Base-by-base conservation (phyloP, 2,888 invertebrate species). In the Ichneumon xanthorius region DNA sequence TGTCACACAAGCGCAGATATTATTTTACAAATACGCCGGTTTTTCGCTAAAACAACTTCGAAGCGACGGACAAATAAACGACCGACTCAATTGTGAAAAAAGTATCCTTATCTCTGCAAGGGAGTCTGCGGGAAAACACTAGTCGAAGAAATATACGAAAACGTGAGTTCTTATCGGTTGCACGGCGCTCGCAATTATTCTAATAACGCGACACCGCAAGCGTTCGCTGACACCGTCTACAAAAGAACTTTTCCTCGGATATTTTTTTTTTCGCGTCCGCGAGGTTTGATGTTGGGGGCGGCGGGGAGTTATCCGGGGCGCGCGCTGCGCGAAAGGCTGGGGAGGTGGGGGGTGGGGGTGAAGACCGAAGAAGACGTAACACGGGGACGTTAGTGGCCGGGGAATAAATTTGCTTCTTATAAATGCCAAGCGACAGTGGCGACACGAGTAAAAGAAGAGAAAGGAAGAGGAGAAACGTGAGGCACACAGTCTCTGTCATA, bases 371-470 rank as follows among this genome's bases (percentile, higher is more conserved):
- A 53, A 81, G 50, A 45, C 61, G 40, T 65, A 61, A 85, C 26
- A 37, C 67, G 37, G 70, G 76, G 82, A 80, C 65, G 79, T 82
- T 81, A 71, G 75, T 63, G 81, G 81, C 65, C 48, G 77, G 67
- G 67, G 86, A 86, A 87, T 84, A 84, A 87, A 87, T 87, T 87
- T 84, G 79, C 87, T 84, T 87, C 84, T 87, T 86, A 87, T 86
- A 80, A 87, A 86, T 86, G 87, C 86, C 82, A 82, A 87, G 86
- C 73, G 79, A 82, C 22, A 4, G 50, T 58, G 65, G 63, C 22
- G 65, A 65, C 65, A 22, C 65, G 33, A 75, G 55, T 63, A 70
- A 77, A 37, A 30, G 67, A 16, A 30, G 22, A 30, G 37, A 22
- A 65, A 65, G 53, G 50, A 50, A 40, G 67, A 40, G 58, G 30